A percentile compares a stretch with the other conserved stretches of the same genome.
Evolutionary conservation across 1,140 invertebrate genomes (phyloP).

Genomic region (Carposina sasakii): DNA sequence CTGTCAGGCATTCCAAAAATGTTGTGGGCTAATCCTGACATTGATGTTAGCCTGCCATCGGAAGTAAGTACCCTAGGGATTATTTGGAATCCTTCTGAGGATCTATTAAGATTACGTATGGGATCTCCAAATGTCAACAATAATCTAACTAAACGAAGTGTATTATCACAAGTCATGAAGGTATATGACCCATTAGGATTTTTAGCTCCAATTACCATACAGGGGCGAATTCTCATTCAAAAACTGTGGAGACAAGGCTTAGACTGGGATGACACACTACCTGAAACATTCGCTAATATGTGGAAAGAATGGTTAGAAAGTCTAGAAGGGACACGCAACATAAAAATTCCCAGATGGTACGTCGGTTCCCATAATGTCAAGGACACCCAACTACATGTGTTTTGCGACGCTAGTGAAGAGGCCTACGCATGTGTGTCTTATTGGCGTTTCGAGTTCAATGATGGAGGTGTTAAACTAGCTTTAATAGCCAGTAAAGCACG

Average conservation of each 20-base stretch:
- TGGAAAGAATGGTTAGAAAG: conserved; percentile 4
- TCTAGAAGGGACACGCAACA: neutral
- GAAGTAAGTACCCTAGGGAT: conserved; percentile 6
- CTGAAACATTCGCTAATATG: neutral
- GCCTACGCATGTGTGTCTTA: too few relatives aligned
- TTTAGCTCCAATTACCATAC: conserved; percentile 27
- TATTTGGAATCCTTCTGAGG: conserved; percentile 4
- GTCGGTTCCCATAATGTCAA: too few relatives aligned
- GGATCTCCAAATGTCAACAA: neutral
- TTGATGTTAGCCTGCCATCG: neutral
- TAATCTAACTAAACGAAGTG: conserved; percentile 15
- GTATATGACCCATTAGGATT: conserved; percentile 40
- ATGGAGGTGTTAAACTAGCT: too few relatives aligned
- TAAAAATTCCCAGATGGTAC: conserved; percentile 8
- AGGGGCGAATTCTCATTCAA: conserved; percentile 28
- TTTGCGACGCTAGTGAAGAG: too few relatives aligned
- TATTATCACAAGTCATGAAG: conserved; percentile 20
- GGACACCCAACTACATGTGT: too few relatives aligned
- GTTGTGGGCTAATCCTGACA: neutral
- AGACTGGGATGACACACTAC: conserved; percentile 26
- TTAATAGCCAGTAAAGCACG: too few relatives aligned
- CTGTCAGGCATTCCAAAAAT: neutral
- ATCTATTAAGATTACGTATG: conserved; percentile 4
- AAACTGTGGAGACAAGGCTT: conserved; percentile 25
- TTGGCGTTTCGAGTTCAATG: too few relatives aligned